A percentile compares a stretch with the other conserved stretches of the same genome.
phyloP scores from a whole-genome alignment of 2,113 vertebrate species.

The Zosterops hypoxanthus region DNA sequence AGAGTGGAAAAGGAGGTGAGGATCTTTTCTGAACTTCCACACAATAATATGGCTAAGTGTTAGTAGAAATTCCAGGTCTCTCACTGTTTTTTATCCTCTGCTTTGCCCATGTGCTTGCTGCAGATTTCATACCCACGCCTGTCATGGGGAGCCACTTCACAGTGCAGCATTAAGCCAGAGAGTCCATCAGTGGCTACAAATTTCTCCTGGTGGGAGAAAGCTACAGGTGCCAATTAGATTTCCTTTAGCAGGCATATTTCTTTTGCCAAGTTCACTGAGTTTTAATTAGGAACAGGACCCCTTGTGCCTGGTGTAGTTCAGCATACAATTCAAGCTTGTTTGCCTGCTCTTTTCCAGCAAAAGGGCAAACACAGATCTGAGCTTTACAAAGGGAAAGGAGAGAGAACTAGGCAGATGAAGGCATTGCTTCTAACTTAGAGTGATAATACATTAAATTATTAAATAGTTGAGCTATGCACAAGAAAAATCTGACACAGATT shows the following conservation, averaged over 20 bases:
- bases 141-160: not conserved
- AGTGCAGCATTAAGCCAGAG: not conserved
- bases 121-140: not conserved
- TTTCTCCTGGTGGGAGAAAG: not conserved
- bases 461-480: not conserved
- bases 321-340: not conserved
- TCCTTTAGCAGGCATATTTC: not conserved
- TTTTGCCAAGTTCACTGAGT: not conserved
- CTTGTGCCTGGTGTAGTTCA: not conserved
- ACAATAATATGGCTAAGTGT: not conserved
- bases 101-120: not conserved
- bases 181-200: not conserved
- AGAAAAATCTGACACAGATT: not conserved
- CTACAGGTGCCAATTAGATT: not conserved
- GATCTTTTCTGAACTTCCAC: not conserved
- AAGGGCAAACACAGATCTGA: not conserved
- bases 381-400: not conserved
- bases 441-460: not conserved
- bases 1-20: not conserved
- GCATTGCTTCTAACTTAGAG: not conserved
- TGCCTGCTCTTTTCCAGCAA: not conserved
- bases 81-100: not conserved
- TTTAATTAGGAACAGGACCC: not conserved
- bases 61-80: not conserved
- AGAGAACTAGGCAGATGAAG: not conserved